phyloP scores from a whole-genome alignment of 2,113 vertebrate genomes.

The Etheostoma cragini region DNA sequence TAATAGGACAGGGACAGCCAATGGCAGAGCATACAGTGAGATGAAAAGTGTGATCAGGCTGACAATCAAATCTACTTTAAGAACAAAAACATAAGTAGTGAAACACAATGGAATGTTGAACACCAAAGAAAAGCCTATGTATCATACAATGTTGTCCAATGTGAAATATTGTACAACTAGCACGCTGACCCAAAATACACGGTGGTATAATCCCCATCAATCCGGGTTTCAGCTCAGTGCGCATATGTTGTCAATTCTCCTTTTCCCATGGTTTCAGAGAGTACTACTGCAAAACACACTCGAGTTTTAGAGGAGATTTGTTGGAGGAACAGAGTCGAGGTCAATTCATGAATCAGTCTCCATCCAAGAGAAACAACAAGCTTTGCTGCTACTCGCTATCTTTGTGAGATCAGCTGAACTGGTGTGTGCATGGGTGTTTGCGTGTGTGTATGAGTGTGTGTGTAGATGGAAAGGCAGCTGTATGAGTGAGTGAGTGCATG shows the following conservation, averaged over 20 bases:
- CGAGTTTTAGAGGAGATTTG: constrained; percentile 50
- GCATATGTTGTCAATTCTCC: constrained; percentile 42
- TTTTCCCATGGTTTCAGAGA: constrained; percentile 4
- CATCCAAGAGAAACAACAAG: constrained; percentile 73
- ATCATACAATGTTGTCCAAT: not conserved
- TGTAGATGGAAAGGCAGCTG: constrained; percentile 19
- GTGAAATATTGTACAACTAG: not conserved
- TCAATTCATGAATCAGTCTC: constrained; percentile 76
- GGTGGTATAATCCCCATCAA: not conserved
- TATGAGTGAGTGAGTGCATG: not conserved
- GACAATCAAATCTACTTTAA: constrained; percentile 41
- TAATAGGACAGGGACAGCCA: constrained; percentile 41
- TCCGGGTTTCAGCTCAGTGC: constrained; percentile 8
- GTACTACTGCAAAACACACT: constrained; percentile 17
- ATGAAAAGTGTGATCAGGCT: constrained; percentile 41
- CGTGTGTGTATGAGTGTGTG: not conserved
- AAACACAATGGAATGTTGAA: not conserved
- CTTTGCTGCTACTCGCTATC: constrained; percentile 65
- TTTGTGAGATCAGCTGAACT: constrained; percentile 63
- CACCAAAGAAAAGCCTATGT: not conserved
- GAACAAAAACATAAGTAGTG: constrained; percentile 7
- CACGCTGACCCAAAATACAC: not conserved
- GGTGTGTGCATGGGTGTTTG: constrained; percentile 14
- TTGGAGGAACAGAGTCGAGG: constrained; percentile 67
- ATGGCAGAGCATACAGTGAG: constrained; percentile 27